These are phyloP conservation scores for Arizona elegans DNA, from an alignment of 2,113 vertebrate species.

Conservation along the genomic window DNA sequence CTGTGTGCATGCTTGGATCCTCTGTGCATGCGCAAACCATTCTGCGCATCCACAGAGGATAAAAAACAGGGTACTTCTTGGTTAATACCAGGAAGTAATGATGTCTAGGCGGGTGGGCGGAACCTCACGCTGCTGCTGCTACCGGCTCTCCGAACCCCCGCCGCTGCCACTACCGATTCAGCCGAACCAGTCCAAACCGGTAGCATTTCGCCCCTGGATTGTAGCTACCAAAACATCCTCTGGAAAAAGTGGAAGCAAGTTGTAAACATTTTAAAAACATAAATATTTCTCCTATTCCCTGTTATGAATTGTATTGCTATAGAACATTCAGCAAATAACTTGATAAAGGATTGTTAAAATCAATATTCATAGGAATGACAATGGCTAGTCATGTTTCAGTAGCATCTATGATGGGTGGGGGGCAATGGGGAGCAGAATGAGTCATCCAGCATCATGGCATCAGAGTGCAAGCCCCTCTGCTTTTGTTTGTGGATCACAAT, in stretches of 20 bases:
- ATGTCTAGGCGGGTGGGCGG: too few relatives aligned
- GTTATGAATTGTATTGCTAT: neutral
- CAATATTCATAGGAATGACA: neutral
- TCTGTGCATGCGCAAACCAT: too few relatives aligned
- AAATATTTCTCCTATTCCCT: neutral
- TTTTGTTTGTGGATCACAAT: neutral
- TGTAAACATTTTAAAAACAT: neutral
- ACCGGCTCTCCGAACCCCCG: too few relatives aligned
- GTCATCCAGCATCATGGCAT: neutral
- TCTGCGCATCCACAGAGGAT: too few relatives aligned
- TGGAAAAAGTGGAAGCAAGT: neutral
- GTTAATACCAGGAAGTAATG: too few relatives aligned
- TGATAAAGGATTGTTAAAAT: neutral
- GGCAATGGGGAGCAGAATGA: neutral
- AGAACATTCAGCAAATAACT: neutral
- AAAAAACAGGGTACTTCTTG: too few relatives aligned
- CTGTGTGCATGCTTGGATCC: too few relatives aligned
- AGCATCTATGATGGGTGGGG: neutral
- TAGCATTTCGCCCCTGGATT: neutral
- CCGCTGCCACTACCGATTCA: too few relatives aligned
- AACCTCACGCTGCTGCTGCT: too few relatives aligned
- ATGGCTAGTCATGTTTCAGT: neutral
- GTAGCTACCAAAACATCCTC: neutral
- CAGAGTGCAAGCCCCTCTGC: neutral
- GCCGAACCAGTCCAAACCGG: too few relatives aligned